Conservation (phyloP, 2,888 invertebrate genomes). For the Xestia c-nigrum region DNA sequence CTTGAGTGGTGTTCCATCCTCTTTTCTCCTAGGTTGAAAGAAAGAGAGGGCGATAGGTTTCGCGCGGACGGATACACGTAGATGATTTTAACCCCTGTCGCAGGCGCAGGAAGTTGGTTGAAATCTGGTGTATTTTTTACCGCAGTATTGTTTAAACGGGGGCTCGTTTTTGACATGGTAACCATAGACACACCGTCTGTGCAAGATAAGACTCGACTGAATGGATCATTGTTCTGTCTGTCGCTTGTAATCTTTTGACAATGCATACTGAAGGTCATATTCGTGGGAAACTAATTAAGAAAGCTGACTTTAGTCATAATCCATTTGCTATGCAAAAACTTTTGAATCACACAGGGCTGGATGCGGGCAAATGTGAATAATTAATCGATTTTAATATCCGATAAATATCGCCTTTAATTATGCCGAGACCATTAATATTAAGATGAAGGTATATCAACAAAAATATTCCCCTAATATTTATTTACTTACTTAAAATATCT, state of each 20-base stretch:
- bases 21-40: constrained; percentile 67
- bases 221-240: constrained; percentile 82
- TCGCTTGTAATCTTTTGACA: constrained; percentile 74
- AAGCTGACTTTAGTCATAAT: constrained; percentile 46
- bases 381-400: constrained; percentile 6
- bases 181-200: constrained; percentile 78
- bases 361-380: constrained; percentile 7
- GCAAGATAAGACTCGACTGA: constrained; percentile 80
- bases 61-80: constrained; percentile 74
- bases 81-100: constrained; percentile 77
- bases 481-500: constrained; percentile 5
- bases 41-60: constrained; percentile 77
- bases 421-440: constrained; percentile 13
- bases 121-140: constrained; percentile 89
- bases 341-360: not conserved
- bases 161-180: constrained; percentile 81
- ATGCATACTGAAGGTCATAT: constrained; percentile 66
- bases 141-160: constrained; percentile 84
- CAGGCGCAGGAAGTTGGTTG: constrained; percentile 86
- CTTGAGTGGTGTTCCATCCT: constrained; percentile 73
- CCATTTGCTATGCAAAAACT: constrained; percentile 52
- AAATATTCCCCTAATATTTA: constrained; percentile 16
- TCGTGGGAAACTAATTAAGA: constrained; percentile 70
- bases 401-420: constrained; percentile 6
- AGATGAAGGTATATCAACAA: constrained; percentile 29